Evolutionary conservation across 2,797 vertebrate genomes (phyloP).

Genomic region (Cossypha caffra): DNA sequence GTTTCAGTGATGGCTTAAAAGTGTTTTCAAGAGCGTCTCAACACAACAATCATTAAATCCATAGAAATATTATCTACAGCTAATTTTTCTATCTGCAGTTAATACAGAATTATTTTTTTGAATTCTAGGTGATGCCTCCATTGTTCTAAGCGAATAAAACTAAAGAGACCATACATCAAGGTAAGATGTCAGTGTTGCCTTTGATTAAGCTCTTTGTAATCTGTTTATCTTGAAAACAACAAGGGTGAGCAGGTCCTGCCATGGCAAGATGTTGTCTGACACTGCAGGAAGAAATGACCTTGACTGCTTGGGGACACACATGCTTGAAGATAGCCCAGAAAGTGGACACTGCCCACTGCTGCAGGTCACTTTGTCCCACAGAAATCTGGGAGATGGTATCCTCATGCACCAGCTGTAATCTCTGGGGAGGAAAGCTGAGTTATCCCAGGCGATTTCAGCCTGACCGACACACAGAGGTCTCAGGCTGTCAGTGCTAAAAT

Average conservation of each 20-base stretch:
- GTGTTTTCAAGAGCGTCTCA: background rate
- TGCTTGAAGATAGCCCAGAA: background rate
- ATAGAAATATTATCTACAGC: background rate
- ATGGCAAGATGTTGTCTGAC: background rate
- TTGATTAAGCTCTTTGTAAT: background rate
- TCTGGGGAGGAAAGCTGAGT: background rate
- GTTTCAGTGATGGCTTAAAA: background rate
- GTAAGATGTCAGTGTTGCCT: background rate
- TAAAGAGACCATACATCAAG: background rate
- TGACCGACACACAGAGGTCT: background rate
- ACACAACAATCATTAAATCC: background rate
- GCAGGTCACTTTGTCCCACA: accelerated
- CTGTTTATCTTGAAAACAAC: background rate
- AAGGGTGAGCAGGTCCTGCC: background rate
- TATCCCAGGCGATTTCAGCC: background rate
- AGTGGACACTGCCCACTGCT: background rate
- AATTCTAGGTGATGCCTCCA: background rate
- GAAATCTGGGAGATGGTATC: background rate
- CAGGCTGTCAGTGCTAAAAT: background rate
- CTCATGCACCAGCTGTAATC: accelerated
- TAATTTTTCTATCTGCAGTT: background rate
- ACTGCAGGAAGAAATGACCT: background rate
- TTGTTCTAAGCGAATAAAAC: background rate
- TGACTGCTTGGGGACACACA: accelerated
- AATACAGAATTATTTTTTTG: background rate